Evolutionary conservation across 1,140 invertebrate genomes (phyloP).

Genomic region (Drosophila sp.): DNA sequence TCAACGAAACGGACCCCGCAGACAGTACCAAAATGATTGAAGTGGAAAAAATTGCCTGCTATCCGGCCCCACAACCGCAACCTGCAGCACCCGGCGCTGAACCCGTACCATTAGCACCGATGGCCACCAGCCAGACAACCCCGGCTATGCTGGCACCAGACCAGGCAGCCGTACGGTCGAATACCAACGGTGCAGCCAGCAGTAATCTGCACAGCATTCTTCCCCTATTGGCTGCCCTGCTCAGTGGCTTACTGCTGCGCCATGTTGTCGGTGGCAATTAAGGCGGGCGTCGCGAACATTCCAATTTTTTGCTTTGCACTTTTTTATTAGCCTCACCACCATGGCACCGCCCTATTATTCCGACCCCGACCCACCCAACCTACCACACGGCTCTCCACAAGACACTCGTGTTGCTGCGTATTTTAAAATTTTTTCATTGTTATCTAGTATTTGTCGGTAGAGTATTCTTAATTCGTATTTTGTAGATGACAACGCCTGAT

Average conservation of each 20-base stretch:
- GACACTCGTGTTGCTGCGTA: background rate
- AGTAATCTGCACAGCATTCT: background rate
- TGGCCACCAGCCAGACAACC: conserved; percentile 44
- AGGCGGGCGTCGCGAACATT: conserved; percentile 1
- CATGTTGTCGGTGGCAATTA: conserved; percentile 26
- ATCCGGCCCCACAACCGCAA: conserved; percentile 75
- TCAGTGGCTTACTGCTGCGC: conserved; percentile 11
- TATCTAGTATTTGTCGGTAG: conserved; percentile 32
- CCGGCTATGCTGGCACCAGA: conserved; percentile 54
- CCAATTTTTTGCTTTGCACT: conserved; percentile 30
- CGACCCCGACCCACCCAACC: background rate
- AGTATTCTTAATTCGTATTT: conserved; percentile 31
- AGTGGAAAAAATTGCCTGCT: conserved; percentile 81
- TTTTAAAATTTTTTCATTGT: conserved; percentile 31
- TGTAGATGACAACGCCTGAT: conserved; percentile 27
- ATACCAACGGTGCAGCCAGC: conserved; percentile 14
- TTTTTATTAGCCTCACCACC: conserved; percentile 22
- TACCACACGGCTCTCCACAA: background rate
- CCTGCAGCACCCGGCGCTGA: conserved; percentile 58
- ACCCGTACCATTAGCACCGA: conserved; percentile 61
- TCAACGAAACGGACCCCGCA: conserved; percentile 79
- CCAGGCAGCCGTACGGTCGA: conserved; percentile 66
- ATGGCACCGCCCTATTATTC: background rate
- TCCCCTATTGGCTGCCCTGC: conserved; percentile 2
- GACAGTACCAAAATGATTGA: conserved; percentile 76